Evolutionary conservation across 1,140 invertebrate genomes (phyloP).

Genomic region (Scaptomyza hsui): DNA sequence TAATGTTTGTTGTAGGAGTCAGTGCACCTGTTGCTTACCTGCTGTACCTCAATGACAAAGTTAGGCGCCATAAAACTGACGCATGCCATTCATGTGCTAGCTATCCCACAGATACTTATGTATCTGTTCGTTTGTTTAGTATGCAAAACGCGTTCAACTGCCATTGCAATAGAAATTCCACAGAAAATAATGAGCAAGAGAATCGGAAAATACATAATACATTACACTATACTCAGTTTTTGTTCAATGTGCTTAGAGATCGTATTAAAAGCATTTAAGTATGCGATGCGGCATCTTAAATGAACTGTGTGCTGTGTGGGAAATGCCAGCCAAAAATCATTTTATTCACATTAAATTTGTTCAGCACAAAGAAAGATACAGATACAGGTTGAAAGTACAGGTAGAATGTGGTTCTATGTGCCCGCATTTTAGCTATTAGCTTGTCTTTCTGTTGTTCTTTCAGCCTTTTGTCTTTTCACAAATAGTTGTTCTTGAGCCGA

Average conservation of each 20-base stretch:
- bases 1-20: conserved; percentile 24
- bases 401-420: not conserved
- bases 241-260: conserved; percentile 25
- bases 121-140: conserved; percentile 44
- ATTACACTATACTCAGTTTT: conserved; percentile 18
- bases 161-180: conserved; percentile 60
- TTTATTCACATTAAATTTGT: conserved; percentile 26
- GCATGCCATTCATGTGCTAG: conserved; percentile 16
- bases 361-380: conserved; percentile 22
- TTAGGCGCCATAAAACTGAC: conserved; percentile 36
- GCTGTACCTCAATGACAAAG: conserved; percentile 28
- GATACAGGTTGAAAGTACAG: not conserved
- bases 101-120: conserved; percentile 32
- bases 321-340: conserved; percentile 37
- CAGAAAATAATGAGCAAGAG: conserved; percentile 13
- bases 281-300: conserved; percentile 37
- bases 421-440: conserved; percentile 33
- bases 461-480: conserved; percentile 38
- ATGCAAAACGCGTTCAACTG: conserved; percentile 56
- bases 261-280: conserved; percentile 6
- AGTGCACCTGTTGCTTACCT: conserved; percentile 71
- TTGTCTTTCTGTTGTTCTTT: conserved; percentile 3
- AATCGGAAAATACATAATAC: too few relatives aligned
- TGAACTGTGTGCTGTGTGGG: conserved; percentile 64
- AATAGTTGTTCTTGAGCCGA: conserved; percentile 33